Base-by-base conservation (phyloP, 2,113 vertebrate genomes). In the Chamaetylas fuelleborni region DNA sequence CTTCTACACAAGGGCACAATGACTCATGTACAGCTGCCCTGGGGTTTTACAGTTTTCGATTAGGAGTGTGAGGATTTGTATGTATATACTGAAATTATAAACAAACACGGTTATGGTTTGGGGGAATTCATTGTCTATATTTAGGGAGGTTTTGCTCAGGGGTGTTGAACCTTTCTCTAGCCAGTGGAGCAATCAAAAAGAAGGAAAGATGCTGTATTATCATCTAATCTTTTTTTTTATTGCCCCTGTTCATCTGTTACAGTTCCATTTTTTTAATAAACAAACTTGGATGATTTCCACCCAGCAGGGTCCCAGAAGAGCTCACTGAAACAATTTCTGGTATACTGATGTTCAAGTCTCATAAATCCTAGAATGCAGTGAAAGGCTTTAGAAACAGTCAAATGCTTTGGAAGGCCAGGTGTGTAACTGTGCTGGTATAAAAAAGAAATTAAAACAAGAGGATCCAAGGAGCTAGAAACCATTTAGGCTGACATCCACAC, bases 261-360 rank as follows among this genome's bases (percentile, higher is more conserved):
- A 60, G 71, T 64, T 93, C 53, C 33, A 31, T 53, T 65, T 80
- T 91, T 86, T 90, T 58, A 76, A 88, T 88, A 80, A 95, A 80
- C 20, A 65, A 88, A 93, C 50, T 81, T 65, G 40, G 50, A 90
- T 88, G 25, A 76, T 82, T 96, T 93, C 72, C 28, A 88, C 42
- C 19, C 28, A 36, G 14, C 28, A 72, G 40, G 85, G 23, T 77
- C 50, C 36, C 88, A 86, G 64, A 83, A 82, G 58, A 86, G 25
- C 58, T 81, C 8, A 3, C 29, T 86, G 77, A 93, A 95, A 77
- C 45, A 81, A 69, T 77, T 90, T 88, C 79, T 90, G 40, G 25
- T 62, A 54, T n/a, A n/a, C 54, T 50, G 23, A 58, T 54, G 29
- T 58, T 81, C 56, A 78, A 45, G 28, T 58, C 69, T 88, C 76